Percentiles rank a stretch among this genome's conserved stretches.
Conservation (phyloP, 2,797 vertebrate genomes). For the Toxotes lorentzi region DNA sequence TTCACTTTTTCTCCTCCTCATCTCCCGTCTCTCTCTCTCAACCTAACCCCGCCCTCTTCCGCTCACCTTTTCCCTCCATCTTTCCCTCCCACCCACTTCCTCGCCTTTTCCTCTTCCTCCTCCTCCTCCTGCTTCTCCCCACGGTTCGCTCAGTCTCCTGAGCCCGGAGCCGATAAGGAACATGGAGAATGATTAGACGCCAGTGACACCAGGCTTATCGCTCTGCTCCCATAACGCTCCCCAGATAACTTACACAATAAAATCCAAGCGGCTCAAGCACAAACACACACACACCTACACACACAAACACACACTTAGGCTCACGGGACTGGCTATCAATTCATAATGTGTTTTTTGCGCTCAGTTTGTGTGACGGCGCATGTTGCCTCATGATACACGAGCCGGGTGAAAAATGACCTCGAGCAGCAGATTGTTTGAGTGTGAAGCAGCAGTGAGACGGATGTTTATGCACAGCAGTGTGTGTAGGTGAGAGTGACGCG, state of each 20-base stretch:
- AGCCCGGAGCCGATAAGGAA: slow-evolving; percentile 71
- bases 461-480: slow-evolving; percentile 28
- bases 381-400: slow-evolving; percentile 47
- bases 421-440: slow-evolving; percentile 43
- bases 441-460: slow-evolving; percentile 34
- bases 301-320: slow-evolving; percentile 16
- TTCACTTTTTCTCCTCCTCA: slow-evolving; percentile 32
- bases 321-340: slow-evolving; percentile 43
- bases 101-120: slow-evolving; percentile 7
- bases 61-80: not conserved
- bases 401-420: slow-evolving; percentile 52
- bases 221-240: slow-evolving; percentile 63
- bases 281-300: slow-evolving; percentile 2
- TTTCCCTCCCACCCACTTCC: slow-evolving; percentile 10
- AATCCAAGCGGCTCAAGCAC: slow-evolving; percentile 42
- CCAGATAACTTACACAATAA: slow-evolving; percentile 66
- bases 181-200: slow-evolving; percentile 73
- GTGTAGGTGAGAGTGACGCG: slow-evolving; percentile 20
- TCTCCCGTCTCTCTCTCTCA: slow-evolving; percentile 24
- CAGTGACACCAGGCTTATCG: slow-evolving; percentile 76
- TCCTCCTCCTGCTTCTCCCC: slow-evolving; percentile 26
- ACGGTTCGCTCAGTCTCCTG: slow-evolving; percentile 62
- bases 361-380: slow-evolving; percentile 48
- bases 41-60: slow-evolving; percentile 28
- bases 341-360: slow-evolving; percentile 50